A percentile compares a stretch with the other conserved stretches of the same genome.
These are phyloP conservation scores for Drosophila kuntzei DNA, from an alignment of 2,888 invertebrate genomes.

Conservation along the genomic window DNA sequence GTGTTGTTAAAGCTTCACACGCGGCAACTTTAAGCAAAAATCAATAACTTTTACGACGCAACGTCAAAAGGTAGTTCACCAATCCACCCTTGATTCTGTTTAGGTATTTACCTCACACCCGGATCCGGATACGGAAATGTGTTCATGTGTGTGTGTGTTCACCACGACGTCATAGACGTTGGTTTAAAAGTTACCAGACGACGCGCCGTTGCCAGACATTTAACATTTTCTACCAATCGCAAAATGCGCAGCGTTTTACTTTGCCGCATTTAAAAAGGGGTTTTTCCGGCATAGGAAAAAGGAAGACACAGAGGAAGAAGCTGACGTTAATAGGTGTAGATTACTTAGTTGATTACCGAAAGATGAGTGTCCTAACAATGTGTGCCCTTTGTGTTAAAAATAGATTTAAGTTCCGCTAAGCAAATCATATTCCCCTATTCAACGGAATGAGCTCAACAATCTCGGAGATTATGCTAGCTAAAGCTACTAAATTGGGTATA, in stretches of 20 bases:
- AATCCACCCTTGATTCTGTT: slow-evolving; percentile 53
- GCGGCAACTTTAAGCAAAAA: slow-evolving; percentile 59
- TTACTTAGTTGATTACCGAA: slow-evolving; percentile 50
- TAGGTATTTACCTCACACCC: slow-evolving; percentile 55
- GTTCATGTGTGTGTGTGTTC: slow-evolving; percentile 24
- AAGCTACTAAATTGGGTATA: too few species aligned
- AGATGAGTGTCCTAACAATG: slow-evolving; percentile 23
- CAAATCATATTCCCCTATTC: neutral
- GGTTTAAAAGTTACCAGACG: slow-evolving; percentile 67
- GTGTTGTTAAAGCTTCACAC: slow-evolving; percentile 47
- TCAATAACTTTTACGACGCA: slow-evolving; percentile 58
- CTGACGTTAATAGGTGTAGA: slow-evolving; percentile 37
- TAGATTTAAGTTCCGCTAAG: neutral
- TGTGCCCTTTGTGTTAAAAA: neutral
- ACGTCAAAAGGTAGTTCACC: slow-evolving; percentile 50
- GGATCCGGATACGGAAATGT: slow-evolving; percentile 57
- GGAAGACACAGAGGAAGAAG: slow-evolving; percentile 8
- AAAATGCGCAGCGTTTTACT: slow-evolving; percentile 28
- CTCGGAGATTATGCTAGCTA: neutral
- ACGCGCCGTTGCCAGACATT: slow-evolving; percentile 55
- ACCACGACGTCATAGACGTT: slow-evolving; percentile 35
- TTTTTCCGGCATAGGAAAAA: neutral
- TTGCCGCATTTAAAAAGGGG: slow-evolving; percentile 1
- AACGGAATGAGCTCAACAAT: too few species aligned
- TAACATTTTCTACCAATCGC: slow-evolving; percentile 38